phyloP scores from a whole-genome alignment of 2,888 invertebrate genomes.

The Caenorhabditis becei region DNA sequence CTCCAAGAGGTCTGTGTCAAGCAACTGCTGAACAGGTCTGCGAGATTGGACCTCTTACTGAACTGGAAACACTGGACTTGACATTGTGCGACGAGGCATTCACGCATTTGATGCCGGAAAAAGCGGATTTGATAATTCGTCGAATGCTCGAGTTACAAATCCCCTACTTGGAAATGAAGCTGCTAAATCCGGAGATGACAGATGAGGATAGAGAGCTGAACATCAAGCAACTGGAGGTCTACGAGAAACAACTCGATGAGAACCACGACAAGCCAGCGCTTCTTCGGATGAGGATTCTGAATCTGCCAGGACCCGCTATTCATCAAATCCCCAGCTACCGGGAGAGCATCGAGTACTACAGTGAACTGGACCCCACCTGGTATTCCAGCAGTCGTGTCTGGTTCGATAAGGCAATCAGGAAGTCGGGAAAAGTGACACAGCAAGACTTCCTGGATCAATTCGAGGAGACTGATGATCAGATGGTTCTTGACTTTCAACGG shows the following conservation, averaged over 20 bases:
- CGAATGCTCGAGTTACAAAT: conserved; percentile 24
- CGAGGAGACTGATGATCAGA: conserved; percentile 1
- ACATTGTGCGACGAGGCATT: neutral
- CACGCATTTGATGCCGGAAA: conserved; percentile 1
- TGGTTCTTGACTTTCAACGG: conserved; percentile 19
- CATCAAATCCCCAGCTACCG: neutral
- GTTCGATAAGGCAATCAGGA: conserved; percentile 7
- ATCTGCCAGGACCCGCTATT: neutral
- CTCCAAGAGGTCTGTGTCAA: conserved; percentile 11
- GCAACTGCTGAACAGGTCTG: neutral
- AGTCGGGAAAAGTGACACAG: neutral
- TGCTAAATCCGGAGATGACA: neutral
- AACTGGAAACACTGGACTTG: conserved; percentile 25
- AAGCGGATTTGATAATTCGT: conserved; percentile 16
- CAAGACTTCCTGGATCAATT: conserved; percentile 29
- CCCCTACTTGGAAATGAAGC: conserved; percentile 1
- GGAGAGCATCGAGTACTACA: conserved; percentile 6
- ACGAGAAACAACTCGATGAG: conserved; percentile 11
- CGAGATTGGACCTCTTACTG: conserved; percentile 29
- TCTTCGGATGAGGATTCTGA: neutral
- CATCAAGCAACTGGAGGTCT: neutral
- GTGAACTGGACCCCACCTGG: conserved; percentile 22
- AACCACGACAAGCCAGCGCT: neutral
- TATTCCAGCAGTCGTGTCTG: conserved; percentile 33
- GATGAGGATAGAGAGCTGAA: neutral